Evolutionary conservation across 2,113 vertebrate species (phyloP).

Genomic region (Ahaetulla prasina): DNA sequence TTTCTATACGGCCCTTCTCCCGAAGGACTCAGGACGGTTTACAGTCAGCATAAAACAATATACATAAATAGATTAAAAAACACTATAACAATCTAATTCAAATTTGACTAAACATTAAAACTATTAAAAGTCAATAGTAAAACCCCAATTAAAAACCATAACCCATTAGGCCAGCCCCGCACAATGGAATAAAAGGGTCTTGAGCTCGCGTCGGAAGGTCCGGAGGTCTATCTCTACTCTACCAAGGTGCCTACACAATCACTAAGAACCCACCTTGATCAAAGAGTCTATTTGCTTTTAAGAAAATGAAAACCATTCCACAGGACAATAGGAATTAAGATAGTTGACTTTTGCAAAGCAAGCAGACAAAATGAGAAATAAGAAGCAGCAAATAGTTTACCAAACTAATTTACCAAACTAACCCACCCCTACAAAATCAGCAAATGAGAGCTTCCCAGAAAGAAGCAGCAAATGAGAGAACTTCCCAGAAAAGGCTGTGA

Average conservation of each 20-base stretch:
- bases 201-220: too few species aligned
- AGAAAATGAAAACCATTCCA: background rate
- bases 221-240: background rate
- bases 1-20: too few species aligned
- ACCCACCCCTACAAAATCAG: background rate
- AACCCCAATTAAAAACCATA: too few species aligned
- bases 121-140: too few species aligned
- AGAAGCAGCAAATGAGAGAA: background rate
- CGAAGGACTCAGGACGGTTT: too few species aligned
- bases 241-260: background rate
- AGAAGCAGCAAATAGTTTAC: background rate
- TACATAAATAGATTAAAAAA: too few species aligned
- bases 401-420: background rate
- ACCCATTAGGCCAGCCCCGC: too few species aligned
- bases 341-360: background rate
- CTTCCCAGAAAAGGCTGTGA: background rate
- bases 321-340: background rate
- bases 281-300: background rate
- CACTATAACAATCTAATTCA: too few species aligned
- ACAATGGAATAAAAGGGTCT: too few species aligned
- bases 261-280: background rate
- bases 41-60: too few species aligned
- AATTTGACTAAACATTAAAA: too few species aligned
- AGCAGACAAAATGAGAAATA: background rate
- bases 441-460: background rate